phyloP scores from a whole-genome alignment of 2,888 invertebrate genomes.

The Phyllotreta striolata region DNA sequence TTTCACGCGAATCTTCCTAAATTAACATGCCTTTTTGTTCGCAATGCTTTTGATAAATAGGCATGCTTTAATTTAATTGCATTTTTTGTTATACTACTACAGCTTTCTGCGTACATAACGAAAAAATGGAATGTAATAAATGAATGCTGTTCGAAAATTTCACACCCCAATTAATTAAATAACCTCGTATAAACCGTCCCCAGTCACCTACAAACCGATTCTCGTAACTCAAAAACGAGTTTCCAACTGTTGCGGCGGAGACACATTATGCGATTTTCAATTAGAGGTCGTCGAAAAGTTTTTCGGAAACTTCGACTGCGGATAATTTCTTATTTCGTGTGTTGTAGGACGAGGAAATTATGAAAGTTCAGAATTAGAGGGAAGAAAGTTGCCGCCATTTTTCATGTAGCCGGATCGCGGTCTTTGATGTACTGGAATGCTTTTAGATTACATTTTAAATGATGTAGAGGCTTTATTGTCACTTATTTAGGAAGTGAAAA shows the following conservation, averaged over 20 bases:
- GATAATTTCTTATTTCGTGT: conserved; percentile 48
- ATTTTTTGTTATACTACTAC: too few relatives aligned
- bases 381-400: conserved; percentile 54
- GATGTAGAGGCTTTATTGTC: too few relatives aligned
- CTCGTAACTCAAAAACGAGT: conserved; percentile 33
- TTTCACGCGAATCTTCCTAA: neutral
- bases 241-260: conserved; percentile 45
- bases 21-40: neutral
- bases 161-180: neutral
- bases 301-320: conserved; percentile 34
- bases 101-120: too few relatives aligned
- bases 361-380: conserved; percentile 53
- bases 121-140: neutral
- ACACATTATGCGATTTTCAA: conserved; percentile 51
- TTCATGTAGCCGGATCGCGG: conserved; percentile 48
- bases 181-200: conserved; percentile 1
- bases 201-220: conserved; percentile 20
- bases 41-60: neutral
- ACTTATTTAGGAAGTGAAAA: too few relatives aligned
- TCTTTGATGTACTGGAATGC: conserved; percentile 48
- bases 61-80: too few relatives aligned
- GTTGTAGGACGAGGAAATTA: conserved; percentile 55
- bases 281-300: conserved; percentile 47
- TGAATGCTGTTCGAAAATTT: neutral
- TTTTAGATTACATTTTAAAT: conserved; percentile 35